A percentile compares a stretch with the other conserved stretches of the same genome.
These are phyloP conservation scores for Mnemiopsis leidyi DNA, from an alignment of 37 sponge, comb jelly and placozoan species.

Conservation along the genomic window DNA sequence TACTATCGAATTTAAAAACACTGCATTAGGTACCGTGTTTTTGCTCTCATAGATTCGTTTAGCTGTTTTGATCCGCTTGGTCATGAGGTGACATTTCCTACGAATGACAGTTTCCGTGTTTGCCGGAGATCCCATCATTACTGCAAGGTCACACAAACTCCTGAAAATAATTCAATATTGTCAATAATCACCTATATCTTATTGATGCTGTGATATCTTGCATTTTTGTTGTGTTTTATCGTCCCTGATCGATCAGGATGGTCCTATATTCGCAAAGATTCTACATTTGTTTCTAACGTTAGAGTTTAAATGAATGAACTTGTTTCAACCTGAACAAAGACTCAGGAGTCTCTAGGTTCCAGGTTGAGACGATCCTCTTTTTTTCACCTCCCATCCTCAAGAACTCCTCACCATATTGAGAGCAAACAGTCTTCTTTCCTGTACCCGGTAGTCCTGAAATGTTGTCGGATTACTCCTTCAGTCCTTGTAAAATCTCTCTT, in stretches of 20 bases:
- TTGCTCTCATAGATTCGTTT: conserved; percentile 58
- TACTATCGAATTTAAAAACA: too few relatives aligned
- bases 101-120: conserved; percentile 60
- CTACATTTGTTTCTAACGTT: too few relatives aligned
- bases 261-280: too few relatives aligned
- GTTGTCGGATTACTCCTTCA: too few relatives aligned
- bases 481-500: too few relatives aligned
- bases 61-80: conserved; percentile 53
- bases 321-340: conserved; percentile 65
- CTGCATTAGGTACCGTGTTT: too few relatives aligned
- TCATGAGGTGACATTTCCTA: conserved; percentile 54
- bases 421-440: conserved; percentile 48
- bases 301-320: too few relatives aligned
- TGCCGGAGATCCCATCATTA: conserved; percentile 54
- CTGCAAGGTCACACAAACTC: conserved; percentile 34
- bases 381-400: conserved; percentile 12
- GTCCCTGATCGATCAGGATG: too few relatives aligned
- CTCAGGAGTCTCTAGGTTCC: conserved; percentile 60
- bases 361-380: conserved; percentile 37
- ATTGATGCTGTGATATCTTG: too few relatives aligned
- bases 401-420: conserved; percentile 59
- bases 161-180: not conserved
- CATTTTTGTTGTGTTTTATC: too few relatives aligned
- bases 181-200: too few relatives aligned
- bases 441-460: conserved; percentile 31